Conservation (phyloP, 23 tunicate species). For the Clavelina lepadiformis region DNA sequence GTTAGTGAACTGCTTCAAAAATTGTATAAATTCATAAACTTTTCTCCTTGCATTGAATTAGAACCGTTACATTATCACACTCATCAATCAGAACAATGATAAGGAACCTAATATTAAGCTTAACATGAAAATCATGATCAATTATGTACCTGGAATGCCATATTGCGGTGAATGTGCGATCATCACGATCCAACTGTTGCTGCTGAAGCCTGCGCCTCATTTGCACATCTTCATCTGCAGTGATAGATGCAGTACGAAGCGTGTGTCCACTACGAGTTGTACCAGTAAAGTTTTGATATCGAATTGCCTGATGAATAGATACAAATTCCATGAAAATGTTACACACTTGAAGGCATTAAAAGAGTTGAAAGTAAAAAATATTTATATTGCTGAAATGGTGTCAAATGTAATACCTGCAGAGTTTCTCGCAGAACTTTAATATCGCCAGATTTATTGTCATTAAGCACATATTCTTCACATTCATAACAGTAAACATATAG, state of each 20-base stretch:
- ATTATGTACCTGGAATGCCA: conserved; percentile 83
- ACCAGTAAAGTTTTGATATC: conserved; percentile 83
- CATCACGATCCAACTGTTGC: conserved; percentile 84
- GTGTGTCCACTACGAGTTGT: conserved; percentile 92
- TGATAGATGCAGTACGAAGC: conserved; percentile 67
- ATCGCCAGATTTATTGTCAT: conserved; percentile 84
- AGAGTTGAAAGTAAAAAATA: background rate
- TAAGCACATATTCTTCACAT: conserved; percentile 83
- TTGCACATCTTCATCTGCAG: conserved; percentile 79
- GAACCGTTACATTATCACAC: no score
- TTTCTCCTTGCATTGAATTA: no score
- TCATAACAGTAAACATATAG: conserved; percentile 80
- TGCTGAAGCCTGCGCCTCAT: conserved; percentile 86
- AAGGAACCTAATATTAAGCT: background rate
- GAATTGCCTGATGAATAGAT: conserved; percentile 47
- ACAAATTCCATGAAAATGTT: background rate
- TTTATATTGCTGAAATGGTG: background rate
- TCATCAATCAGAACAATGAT: no score
- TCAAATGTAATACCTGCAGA: conserved; percentile 49
- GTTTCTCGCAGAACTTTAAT: conserved; percentile 84
- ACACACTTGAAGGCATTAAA: background rate
- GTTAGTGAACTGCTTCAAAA: no score
- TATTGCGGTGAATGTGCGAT: conserved; percentile 73
- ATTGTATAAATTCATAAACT: no score
- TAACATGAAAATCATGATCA: background rate